Conservation (phyloP, 2,797 vertebrate genomes). For the Epinephelus coioides region DNA sequence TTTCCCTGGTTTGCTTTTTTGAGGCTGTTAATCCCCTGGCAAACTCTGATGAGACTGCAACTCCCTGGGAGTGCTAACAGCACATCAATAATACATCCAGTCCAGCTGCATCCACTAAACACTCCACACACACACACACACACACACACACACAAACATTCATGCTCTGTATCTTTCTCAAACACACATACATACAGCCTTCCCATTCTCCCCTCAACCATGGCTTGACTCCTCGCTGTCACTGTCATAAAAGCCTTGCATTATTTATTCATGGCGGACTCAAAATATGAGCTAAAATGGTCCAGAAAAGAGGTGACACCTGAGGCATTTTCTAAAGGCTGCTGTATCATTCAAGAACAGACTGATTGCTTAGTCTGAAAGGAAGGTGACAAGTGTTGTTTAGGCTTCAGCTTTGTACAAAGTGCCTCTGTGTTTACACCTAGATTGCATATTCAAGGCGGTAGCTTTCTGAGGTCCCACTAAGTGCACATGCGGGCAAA, state of each 20-base stretch:
- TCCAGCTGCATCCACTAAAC: constrained; percentile 78
- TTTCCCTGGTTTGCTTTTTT: constrained; percentile 76
- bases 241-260: constrained; percentile 76
- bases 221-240: constrained; percentile 71
- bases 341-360: constrained; percentile 67
- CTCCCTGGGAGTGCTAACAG: constrained; percentile 80
- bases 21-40: constrained; percentile 81
- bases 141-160: constrained; percentile 27
- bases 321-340: constrained; percentile 66
- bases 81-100: constrained; percentile 85
- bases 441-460: constrained; percentile 58
- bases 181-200: constrained; percentile 52
- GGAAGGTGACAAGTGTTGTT: constrained; percentile 68
- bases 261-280: constrained; percentile 76
- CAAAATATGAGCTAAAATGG: constrained; percentile 75
- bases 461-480: constrained; percentile 41
- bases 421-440: constrained; percentile 65
- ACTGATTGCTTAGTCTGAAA: constrained; percentile 61
- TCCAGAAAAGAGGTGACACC: constrained; percentile 65
- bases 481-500: constrained; percentile 52
- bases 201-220: constrained; percentile 68
- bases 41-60: constrained; percentile 84
- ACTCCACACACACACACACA: constrained; percentile 41
- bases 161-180: constrained; percentile 50
- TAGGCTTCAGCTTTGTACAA: constrained; percentile 48